These are phyloP conservation scores for Meta bourneti DNA, from an alignment of 2,888 invertebrate species.

Conservation along the genomic window DNA sequence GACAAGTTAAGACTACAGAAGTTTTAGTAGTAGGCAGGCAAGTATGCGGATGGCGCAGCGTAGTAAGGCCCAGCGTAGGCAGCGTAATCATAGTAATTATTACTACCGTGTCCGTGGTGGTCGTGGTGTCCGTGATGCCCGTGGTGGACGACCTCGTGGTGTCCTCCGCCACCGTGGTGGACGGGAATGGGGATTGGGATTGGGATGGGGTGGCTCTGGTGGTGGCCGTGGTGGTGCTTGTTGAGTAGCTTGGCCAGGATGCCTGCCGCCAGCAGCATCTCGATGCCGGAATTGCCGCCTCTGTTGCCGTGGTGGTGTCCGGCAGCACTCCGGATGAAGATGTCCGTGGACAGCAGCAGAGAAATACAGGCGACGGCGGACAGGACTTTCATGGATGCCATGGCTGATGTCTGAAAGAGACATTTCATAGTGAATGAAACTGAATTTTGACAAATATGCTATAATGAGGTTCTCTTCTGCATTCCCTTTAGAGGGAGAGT, in stretches of 20 bases:
- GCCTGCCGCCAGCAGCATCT: constrained; percentile 71
- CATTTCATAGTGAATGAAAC: too few species aligned
- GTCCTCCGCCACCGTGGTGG: constrained; percentile 46
- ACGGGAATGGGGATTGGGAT: constrained; percentile 70
- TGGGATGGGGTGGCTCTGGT: constrained; percentile 64
- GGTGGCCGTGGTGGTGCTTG: constrained; percentile 57
- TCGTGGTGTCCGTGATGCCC: constrained; percentile 61
- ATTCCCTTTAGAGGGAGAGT: too few species aligned
- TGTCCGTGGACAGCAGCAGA: constrained; percentile 23
- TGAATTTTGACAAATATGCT: too few species aligned
- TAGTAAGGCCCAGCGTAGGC: constrained; percentile 11
- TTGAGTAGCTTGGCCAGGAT: constrained; percentile 69
- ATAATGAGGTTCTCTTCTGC: too few species aligned
- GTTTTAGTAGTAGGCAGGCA: constrained; percentile 52
- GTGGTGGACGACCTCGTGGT: constrained; percentile 23
- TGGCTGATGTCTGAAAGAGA: constrained; percentile 7
- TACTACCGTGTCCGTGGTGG: constrained; percentile 64
- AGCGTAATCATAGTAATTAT: constrained; percentile 61
- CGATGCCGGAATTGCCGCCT: constrained; percentile 56
- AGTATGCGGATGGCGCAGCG: constrained; percentile 52
- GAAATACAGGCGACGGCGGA: not conserved
- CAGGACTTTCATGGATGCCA: constrained; percentile 1
- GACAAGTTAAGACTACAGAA: too few species aligned
- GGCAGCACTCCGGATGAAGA: not conserved
- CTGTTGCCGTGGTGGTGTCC: constrained; percentile 24